Percentiles rank a stretch among this genome's conserved stretches.
Evolutionary conservation across 2,113 vertebrate species (phyloP).

Genomic region (Peromyscus maniculatus): DNA sequence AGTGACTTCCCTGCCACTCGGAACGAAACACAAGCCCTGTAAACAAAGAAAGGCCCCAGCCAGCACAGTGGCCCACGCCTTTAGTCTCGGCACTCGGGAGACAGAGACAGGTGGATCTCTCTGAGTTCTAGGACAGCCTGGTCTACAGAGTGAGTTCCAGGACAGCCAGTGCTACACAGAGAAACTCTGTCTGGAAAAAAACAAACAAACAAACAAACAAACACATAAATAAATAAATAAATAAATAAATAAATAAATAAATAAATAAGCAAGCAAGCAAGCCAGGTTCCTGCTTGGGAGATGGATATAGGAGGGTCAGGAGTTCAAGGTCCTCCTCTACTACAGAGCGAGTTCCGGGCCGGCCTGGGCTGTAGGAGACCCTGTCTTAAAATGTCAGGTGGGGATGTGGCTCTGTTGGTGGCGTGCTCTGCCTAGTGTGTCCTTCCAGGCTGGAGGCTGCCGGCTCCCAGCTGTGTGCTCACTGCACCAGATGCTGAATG

Average conservation of each 20-base stretch:
- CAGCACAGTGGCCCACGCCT: not conserved
- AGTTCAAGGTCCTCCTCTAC: too few relatives aligned
- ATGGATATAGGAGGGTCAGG: not conserved
- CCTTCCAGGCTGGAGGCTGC: too few relatives aligned
- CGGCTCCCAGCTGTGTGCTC: not conserved
- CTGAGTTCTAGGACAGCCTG: not conserved
- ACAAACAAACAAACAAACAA: not conserved
- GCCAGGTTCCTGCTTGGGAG: not conserved
- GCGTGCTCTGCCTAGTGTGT: not conserved
- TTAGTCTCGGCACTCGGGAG: too few relatives aligned
- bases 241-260: too few relatives aligned
- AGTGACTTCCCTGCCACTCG: not conserved
- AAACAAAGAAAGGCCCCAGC: not conserved
- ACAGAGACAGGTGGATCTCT: not conserved
- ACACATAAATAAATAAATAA: too few relatives aligned
- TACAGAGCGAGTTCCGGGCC: not conserved
- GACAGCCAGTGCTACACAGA: not conserved
- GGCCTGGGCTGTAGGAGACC: not conserved
- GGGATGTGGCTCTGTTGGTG: not conserved
- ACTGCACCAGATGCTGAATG: not conserved
- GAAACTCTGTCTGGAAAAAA: not conserved
- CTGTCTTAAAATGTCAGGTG: not conserved
- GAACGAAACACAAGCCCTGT: not conserved
- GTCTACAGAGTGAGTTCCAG: not conserved
- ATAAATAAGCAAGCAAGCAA: not conserved